A percentile compares a stretch with the other conserved stretches of the same genome.
Conservation (phyloP, 2,797 vertebrate species). For the Monodelphis domestica region DNA sequence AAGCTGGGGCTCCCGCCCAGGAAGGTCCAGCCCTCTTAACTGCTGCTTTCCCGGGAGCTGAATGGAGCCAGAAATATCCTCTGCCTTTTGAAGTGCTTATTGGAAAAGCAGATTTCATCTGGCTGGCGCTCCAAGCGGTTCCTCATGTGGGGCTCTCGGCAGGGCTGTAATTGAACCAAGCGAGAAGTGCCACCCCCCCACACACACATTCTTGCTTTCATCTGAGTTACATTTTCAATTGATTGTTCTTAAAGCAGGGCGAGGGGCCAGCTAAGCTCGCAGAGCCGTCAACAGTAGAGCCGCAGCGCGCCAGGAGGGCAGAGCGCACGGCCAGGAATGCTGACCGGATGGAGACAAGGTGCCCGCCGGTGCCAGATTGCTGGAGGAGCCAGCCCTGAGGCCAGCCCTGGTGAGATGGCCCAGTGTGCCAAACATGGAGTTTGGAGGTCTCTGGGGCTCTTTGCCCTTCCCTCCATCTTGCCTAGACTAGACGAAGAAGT, state of each 20-base stretch:
- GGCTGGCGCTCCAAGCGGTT: constrained; percentile 69
- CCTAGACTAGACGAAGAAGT: not conserved
- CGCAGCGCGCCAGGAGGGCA: constrained; percentile 50
- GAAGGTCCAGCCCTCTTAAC: constrained; percentile 72
- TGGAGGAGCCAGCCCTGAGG: too few relatives aligned
- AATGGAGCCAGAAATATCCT: constrained; percentile 69
- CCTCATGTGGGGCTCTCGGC: constrained; percentile 73
- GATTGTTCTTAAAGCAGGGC: too few relatives aligned
- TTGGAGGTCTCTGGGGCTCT: not conserved
- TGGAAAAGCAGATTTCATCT: constrained; percentile 76
- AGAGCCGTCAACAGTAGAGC: not conserved
- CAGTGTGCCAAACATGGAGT: not conserved
- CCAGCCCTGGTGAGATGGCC: too few relatives aligned
- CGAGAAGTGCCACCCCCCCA: constrained; percentile 65
- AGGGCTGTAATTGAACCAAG: constrained; percentile 72
- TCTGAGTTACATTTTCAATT: constrained; percentile 76
- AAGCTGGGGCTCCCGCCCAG: constrained; percentile 49
- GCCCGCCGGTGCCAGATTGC: too few relatives aligned
- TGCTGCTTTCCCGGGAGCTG: constrained; percentile 70
- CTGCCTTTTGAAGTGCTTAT: constrained; percentile 75
- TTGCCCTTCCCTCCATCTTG: not conserved
- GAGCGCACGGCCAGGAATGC: too few relatives aligned
- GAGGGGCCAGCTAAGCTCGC: constrained; percentile 59
- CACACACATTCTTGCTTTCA: constrained; percentile 76
- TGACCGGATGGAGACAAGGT: too few relatives aligned